These are phyloP conservation scores for Anodontia alba DNA, from an alignment of 2,888 invertebrate genomes.

Conservation along the genomic window DNA sequence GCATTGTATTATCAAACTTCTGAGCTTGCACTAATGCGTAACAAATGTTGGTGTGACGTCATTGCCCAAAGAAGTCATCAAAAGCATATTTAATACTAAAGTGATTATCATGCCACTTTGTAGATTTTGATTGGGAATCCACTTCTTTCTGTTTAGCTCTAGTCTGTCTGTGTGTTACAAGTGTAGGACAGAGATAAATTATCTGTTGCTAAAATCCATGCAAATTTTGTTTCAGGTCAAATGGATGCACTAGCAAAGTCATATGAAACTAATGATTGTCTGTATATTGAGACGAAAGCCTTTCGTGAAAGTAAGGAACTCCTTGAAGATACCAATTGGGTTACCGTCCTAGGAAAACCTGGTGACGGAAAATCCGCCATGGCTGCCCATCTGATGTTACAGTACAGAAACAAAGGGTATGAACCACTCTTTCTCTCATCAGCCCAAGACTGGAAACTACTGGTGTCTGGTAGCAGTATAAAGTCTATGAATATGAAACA, in stretches of 20 bases:
- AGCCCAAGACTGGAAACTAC: not conserved
- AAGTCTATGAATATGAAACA: not conserved
- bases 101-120: not conserved
- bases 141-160: not conserved
- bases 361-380: not conserved
- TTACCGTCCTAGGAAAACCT: not conserved
- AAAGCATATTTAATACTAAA: too few species aligned
- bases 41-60: too few species aligned
- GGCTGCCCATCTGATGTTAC: not conserved
- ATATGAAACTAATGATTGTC: not conserved
- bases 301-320: not conserved
- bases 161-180: not conserved
- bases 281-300: not conserved
- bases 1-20: too few species aligned
- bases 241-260: not conserved
- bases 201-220: not conserved
- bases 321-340: not conserved
- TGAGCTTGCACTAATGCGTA: too few species aligned
- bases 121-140: not conserved
- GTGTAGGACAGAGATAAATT: not conserved
- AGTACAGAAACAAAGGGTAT: not conserved
- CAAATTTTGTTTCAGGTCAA: not conserved
- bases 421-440: not conserved
- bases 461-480: not conserved
- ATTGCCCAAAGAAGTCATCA: too few species aligned